Percentiles rank a stretch among this genome's conserved stretches.
phyloP scores from a whole-genome alignment of 2,113 vertebrate genomes.

The Steatornis caripensis region DNA sequence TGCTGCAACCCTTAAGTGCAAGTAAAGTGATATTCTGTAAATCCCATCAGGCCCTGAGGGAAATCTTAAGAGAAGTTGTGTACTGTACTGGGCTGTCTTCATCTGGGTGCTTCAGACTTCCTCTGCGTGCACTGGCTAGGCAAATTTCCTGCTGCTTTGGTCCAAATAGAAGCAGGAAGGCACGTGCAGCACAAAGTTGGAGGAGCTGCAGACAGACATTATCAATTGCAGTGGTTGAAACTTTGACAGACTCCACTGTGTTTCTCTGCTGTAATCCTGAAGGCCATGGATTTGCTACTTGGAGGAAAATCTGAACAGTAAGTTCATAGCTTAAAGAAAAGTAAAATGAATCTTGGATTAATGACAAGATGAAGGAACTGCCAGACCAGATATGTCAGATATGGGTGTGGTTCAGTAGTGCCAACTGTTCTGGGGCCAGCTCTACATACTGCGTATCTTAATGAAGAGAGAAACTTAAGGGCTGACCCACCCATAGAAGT shows the following conservation, averaged over 20 bases:
- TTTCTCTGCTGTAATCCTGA: not conserved
- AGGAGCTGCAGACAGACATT: not conserved
- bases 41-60: not conserved
- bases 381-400: not conserved
- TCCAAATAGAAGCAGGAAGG: not conserved
- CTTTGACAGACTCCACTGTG: not conserved
- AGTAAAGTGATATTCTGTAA: not conserved
- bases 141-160: not conserved
- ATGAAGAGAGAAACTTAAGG: not conserved
- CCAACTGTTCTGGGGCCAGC: not conserved
- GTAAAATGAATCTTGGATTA: not conserved
- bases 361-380: conserved; percentile 7
- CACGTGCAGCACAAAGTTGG: not conserved
- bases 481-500: not conserved
- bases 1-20: not conserved
- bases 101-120: not conserved
- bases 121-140: not conserved
- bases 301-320: conserved; percentile 11
- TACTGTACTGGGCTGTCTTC: not conserved
- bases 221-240: not conserved
- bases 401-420: not conserved
- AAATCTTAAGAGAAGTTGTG: not conserved
- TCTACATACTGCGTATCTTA: not conserved
- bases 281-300: not conserved
- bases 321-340: conserved; percentile 33